Percentiles rank a stretch among this genome's conserved stretches.
These are phyloP conservation scores for Eilema sororculum DNA, from an alignment of 2,888 invertebrate genomes.

Conservation along the genomic window DNA sequence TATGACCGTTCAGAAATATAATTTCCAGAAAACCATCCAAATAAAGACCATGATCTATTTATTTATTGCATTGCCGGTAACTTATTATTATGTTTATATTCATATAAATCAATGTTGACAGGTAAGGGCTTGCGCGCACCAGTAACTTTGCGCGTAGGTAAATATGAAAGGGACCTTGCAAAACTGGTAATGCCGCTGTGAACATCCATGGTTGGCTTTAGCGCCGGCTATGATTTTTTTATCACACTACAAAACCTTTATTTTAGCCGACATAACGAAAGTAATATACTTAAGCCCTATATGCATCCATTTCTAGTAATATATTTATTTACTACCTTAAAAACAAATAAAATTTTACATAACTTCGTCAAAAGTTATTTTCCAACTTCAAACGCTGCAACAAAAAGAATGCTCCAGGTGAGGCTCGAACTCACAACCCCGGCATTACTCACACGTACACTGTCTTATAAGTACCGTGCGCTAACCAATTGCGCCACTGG, in stretches of 20 bases:
- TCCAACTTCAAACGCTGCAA: neutral
- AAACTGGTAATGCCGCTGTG: no score
- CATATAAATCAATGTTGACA: no score
- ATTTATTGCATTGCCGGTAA: no score
- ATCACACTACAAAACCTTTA: neutral
- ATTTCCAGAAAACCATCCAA: no score
- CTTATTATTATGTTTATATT: no score
- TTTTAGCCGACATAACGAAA: neutral
- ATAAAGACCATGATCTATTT: no score
- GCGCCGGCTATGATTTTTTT: neutral
- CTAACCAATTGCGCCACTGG: constrained; percentile 99
- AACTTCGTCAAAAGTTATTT: neutral
- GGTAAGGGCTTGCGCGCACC: neutral
- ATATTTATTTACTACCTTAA: neutral
- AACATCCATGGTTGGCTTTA: no score
- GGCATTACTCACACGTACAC: constrained; percentile 98
- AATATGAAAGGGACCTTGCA: neutral
- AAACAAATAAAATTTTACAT: neutral
- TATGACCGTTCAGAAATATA: no score
- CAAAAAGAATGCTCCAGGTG: constrained; percentile 95
- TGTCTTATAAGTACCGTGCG: constrained; percentile 99
- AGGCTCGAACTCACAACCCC: constrained; percentile 99
- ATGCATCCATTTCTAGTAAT: neutral
- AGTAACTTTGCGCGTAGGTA: no score
- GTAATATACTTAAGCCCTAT: neutral